Percentiles rank a stretch among this genome's conserved stretches.
These are phyloP conservation scores for Myrmophylax atrothorax DNA, from an alignment of 2,113 vertebrate genomes.

Conservation along the genomic window DNA sequence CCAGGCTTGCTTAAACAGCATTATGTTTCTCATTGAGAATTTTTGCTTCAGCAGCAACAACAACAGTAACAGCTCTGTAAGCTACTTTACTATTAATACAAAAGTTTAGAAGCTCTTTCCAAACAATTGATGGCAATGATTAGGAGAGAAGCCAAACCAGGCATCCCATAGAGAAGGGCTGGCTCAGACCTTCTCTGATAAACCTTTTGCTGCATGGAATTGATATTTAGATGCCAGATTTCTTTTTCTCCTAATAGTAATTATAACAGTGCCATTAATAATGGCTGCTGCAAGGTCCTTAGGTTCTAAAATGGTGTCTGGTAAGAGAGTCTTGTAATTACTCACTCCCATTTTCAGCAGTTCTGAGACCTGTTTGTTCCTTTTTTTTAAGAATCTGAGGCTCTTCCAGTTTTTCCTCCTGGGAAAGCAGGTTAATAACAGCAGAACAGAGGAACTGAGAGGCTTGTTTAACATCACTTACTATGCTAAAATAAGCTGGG, in stretches of 20 bases:
- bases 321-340: constrained; percentile 64
- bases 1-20: constrained; percentile 24
- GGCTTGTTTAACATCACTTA: constrained; percentile 64
- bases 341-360: constrained; percentile 51
- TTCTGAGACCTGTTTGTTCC: neutral
- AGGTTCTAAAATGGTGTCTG: constrained; percentile 58
- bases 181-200: constrained; percentile 32
- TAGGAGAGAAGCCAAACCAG: constrained; percentile 34
- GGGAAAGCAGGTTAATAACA: constrained; percentile 67
- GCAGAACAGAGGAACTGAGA: constrained; percentile 55
- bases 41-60: constrained; percentile 20
- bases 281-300: constrained; percentile 38
- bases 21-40: neutral
- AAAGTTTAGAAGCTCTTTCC: constrained; percentile 46
- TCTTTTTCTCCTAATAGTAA: constrained; percentile 63
- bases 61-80: neutral
- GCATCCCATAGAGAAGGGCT: constrained; percentile 49
- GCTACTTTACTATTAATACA: constrained; percentile 55
- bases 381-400: constrained; percentile 37
- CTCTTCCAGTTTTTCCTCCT: constrained; percentile 41
- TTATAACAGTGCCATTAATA: constrained; percentile 69
- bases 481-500: constrained; percentile 53
- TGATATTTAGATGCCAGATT: constrained; percentile 67
- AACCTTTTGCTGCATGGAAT: constrained; percentile 56
- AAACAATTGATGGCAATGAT: constrained; percentile 67